These are phyloP conservation scores for Cantharis rustica DNA, from an alignment of 2,888 invertebrate species.

Conservation along the genomic window DNA sequence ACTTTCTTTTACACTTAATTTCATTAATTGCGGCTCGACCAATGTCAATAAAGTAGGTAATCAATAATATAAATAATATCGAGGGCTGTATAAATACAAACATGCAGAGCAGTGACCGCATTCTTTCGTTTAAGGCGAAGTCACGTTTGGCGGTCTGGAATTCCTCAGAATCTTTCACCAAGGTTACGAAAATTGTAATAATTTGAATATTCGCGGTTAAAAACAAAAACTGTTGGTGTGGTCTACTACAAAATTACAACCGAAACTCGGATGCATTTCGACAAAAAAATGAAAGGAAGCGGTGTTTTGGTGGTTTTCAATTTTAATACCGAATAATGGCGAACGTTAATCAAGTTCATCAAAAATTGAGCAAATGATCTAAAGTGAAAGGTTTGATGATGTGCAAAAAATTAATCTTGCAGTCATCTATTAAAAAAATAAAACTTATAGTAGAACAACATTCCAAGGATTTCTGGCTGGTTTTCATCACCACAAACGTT, in stretches of 20 bases:
- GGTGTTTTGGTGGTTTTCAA: background rate
- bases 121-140: constrained; percentile 35
- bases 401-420: constrained; percentile 15
- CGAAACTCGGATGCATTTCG: background rate
- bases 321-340: background rate
- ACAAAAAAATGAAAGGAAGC: background rate
- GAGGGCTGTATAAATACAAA: constrained; percentile 26
- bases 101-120: constrained; percentile 39
- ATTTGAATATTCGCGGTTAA: constrained; percentile 11
- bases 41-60: constrained; percentile 6
- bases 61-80: constrained; percentile 18
- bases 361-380: constrained; percentile 4
- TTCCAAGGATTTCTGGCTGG: constrained; percentile 41
- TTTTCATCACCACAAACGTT: constrained; percentile 18
- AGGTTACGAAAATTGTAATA: constrained; percentile 23
- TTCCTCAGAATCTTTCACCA: constrained; percentile 28
- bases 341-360: background rate
- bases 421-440: constrained; percentile 39
- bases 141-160: constrained; percentile 33
- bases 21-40: background rate
- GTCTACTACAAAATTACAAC: background rate
- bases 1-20: constrained; percentile 1
- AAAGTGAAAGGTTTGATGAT: constrained; percentile 13
- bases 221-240: background rate
- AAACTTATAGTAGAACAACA: constrained; percentile 48